A percentile compares a stretch with the other conserved stretches of the same genome.
phyloP scores from a whole-genome alignment of 2,113 vertebrate species.

The Phylloscopus trochilus region DNA sequence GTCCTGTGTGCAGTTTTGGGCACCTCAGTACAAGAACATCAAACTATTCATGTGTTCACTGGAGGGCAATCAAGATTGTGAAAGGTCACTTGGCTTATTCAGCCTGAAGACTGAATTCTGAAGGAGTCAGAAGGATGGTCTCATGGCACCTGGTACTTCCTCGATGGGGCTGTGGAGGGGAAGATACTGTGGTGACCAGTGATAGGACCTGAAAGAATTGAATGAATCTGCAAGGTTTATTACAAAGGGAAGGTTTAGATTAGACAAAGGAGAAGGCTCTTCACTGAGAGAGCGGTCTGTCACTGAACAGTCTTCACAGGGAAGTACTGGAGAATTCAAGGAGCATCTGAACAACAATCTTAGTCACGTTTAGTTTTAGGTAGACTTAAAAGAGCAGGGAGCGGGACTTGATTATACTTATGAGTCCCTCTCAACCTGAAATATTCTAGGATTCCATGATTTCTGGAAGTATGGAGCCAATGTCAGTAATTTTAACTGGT shows the following conservation, averaged over 20 bases:
- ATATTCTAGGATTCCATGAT: not conserved
- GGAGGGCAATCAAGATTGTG: not conserved
- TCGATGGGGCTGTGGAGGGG: accelerated
- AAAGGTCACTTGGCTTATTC: not conserved
- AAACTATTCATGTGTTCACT: not conserved
- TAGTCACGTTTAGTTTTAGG: not conserved
- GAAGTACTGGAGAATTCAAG: not conserved
- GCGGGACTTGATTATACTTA: not conserved
- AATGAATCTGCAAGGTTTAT: not conserved
- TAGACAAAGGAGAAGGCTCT: not conserved
- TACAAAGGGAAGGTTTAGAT: not conserved
- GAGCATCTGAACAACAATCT: accelerated
- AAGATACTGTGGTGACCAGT: not conserved
- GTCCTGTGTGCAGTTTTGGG: not conserved
- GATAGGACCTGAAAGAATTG: accelerated
- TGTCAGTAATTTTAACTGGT: not conserved
- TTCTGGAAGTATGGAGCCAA: not conserved
- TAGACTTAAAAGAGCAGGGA: not conserved
- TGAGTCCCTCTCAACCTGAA: not conserved
- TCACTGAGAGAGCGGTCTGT: accelerated
- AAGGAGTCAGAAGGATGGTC: not conserved
- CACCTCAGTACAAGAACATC: not conserved
- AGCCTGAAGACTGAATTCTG: no score
- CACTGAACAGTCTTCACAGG: not conserved
- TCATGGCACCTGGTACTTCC: not conserved